These are phyloP conservation scores for Phocides pigmalion DNA, from an alignment of 1,140 invertebrate genomes.

Conservation along the genomic window DNA sequence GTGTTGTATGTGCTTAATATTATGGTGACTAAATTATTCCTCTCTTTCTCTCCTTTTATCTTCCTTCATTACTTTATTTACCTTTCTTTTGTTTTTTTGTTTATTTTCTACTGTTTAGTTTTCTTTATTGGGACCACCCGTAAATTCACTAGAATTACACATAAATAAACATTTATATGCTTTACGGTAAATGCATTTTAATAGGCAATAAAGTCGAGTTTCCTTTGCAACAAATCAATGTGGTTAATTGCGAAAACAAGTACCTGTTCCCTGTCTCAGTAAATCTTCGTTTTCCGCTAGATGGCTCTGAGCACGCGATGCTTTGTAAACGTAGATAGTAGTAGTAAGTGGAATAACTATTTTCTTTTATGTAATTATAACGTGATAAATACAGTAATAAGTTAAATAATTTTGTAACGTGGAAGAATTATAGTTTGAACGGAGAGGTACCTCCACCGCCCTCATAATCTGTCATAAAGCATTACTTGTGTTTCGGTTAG, in stretches of 20 bases:
- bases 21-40: too few species aligned
- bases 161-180: conserved; percentile 28
- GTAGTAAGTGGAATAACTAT: background rate
- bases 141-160: conserved; percentile 14
- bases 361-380: background rate
- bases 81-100: background rate
- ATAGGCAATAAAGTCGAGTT: conserved; percentile 48
- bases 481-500: too few species aligned
- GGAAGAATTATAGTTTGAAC: too few species aligned
- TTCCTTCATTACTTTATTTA: too few species aligned
- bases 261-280: conserved; percentile 30
- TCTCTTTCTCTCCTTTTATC: too few species aligned
- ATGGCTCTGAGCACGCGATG: conserved; percentile 51
- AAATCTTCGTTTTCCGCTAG: conserved; percentile 56
- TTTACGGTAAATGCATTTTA: conserved; percentile 41
- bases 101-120: too few species aligned
- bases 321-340: background rate
- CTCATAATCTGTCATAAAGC: too few species aligned
- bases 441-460: too few species aligned
- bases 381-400: too few species aligned
- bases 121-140: too few species aligned
- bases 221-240: conserved; percentile 52
- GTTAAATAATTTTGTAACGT: too few species aligned
- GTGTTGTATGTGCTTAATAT: too few species aligned
- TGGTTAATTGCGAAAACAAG: conserved; percentile 45